A percentile compares a stretch with the other conserved stretches of the same genome.
phyloP scores from a whole-genome alignment of 2,797 vertebrate genomes.

The Erithacus rubecula region DNA sequence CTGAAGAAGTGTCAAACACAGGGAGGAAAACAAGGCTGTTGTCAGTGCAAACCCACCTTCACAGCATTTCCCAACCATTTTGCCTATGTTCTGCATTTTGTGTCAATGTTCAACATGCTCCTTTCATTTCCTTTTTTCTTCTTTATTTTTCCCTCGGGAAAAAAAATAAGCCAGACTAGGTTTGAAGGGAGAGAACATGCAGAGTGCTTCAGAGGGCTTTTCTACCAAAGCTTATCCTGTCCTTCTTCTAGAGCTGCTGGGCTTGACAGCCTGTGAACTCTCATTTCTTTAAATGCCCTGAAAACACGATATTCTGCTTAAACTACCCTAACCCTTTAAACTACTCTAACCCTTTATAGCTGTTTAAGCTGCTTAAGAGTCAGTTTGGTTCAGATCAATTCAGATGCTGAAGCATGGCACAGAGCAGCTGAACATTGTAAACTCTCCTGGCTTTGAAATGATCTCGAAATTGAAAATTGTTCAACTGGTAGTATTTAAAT shows the following conservation, averaged over 20 bases:
- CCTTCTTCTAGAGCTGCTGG: not conserved
- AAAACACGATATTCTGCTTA: conserved; percentile 22
- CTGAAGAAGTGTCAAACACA: not conserved
- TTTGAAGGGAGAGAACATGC: not conserved
- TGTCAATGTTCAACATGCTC: not conserved
- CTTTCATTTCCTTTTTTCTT: not conserved
- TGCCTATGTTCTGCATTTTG: not conserved
- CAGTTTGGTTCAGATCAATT: not conserved
- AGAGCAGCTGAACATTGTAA: not conserved
- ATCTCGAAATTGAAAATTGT: conserved; percentile 43
- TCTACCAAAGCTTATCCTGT: not conserved
- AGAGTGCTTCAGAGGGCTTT: not conserved
- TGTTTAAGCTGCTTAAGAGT: conserved; percentile 40
- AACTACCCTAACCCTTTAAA: conserved; percentile 23
- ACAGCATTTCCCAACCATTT: not conserved
- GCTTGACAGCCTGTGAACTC: conserved; percentile 16
- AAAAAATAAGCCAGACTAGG: not conserved
- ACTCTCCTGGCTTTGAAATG: conserved; percentile 24
- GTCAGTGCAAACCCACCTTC: conserved; percentile 24
- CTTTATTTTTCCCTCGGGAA: not conserved
- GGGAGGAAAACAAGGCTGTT: not conserved
- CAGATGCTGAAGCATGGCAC: accelerated
- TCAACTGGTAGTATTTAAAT: conserved; percentile 47
- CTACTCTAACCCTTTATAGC: not conserved
- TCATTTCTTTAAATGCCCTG: not conserved